These are phyloP conservation scores for Brenthis daphne DNA, from an alignment of 2,888 invertebrate genomes.

Conservation along the genomic window DNA sequence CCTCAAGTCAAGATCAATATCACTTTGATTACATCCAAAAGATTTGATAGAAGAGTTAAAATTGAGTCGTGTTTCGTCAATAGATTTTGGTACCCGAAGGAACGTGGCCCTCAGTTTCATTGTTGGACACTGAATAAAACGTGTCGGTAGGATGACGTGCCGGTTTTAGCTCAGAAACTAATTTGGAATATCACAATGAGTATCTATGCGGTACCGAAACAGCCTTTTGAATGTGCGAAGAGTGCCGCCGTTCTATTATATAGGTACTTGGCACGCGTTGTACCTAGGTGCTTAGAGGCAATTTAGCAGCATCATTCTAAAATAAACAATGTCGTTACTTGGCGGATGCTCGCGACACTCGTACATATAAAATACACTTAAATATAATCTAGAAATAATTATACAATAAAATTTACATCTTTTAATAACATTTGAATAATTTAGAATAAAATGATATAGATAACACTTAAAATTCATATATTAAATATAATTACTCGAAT, in stretches of 20 bases:
- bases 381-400: background rate
- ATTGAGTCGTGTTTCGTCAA: conserved; percentile 64
- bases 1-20: conserved; percentile 57
- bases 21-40: conserved; percentile 46
- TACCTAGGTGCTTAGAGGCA: conserved; percentile 25
- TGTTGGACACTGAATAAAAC: conserved; percentile 73
- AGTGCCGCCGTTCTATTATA: conserved; percentile 62
- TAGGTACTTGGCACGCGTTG: conserved; percentile 63
- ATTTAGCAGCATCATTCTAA: conserved; percentile 30
- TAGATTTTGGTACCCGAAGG: conserved; percentile 68
- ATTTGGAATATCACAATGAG: conserved; percentile 80
- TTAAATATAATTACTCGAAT: conserved; percentile 44
- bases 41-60: conserved; percentile 54
- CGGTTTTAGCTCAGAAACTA: conserved; percentile 77
- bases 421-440: background rate
- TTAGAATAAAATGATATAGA: too few relatives aligned
- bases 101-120: conserved; percentile 73
- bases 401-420: background rate
- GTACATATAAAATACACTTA: conserved; percentile 12
- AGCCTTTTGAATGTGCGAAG: conserved; percentile 71
- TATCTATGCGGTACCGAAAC: conserved; percentile 76
- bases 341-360: conserved; percentile 9
- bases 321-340: conserved; percentile 20
- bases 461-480: conserved; percentile 1
- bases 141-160: conserved; percentile 77